A percentile compares a stretch with the other conserved stretches of the same genome.
These are phyloP conservation scores for Bombus balteatus DNA, from an alignment of 1,140 invertebrate species.

Conservation along the genomic window DNA sequence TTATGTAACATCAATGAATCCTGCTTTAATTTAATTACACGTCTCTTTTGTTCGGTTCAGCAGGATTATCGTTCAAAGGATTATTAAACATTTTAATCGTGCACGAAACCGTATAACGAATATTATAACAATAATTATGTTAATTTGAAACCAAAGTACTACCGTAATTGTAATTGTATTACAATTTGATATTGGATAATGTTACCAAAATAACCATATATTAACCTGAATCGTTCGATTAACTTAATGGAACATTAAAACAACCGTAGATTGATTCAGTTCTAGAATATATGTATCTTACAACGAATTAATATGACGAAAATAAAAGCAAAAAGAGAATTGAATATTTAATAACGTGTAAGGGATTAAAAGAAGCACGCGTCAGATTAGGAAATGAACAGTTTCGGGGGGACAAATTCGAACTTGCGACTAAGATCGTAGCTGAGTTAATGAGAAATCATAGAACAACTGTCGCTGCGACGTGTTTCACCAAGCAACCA, in stretches of 20 bases:
- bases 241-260: neutral
- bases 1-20: neutral
- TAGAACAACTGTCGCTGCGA: constrained; percentile 18
- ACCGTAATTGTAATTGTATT: neutral
- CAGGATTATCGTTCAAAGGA: neutral
- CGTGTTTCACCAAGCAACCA: neutral
- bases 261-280: neutral
- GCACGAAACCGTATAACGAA: neutral
- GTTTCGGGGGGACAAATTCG: neutral
- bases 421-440: neutral
- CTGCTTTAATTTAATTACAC: neutral
- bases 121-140: neutral
- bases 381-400: neutral
- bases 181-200: neutral
- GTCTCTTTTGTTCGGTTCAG: neutral
- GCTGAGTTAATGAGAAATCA: constrained; percentile 26
- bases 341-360: too few relatives aligned
- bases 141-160: neutral
- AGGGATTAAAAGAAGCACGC: too few relatives aligned
- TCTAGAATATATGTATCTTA: too few relatives aligned
- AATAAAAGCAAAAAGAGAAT: too few relatives aligned
- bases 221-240: neutral
- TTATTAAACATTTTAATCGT: constrained; percentile 4
- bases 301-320: too few relatives aligned
- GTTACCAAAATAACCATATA: neutral